Evolutionary conservation across 2,113 vertebrate species (phyloP), one percentile per base, ranked within the genome.

Genomic region (Xenopus tropicalis): DNA sequence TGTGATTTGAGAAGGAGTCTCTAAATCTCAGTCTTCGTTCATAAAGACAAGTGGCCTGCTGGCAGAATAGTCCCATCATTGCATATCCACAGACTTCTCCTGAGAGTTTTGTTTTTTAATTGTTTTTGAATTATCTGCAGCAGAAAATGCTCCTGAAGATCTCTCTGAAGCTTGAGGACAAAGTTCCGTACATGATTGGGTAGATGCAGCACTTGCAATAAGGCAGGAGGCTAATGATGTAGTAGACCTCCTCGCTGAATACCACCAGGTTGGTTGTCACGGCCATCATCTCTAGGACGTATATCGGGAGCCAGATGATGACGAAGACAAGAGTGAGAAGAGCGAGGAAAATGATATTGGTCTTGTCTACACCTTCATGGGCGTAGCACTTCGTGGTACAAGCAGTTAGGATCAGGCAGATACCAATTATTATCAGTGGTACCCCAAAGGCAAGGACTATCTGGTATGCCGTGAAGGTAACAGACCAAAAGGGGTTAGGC

Each of bases 181-280:
- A 11, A n/a, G 63, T 43, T 25, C 44, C 73, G 25, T 76, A 76
- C 23, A 76, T 9, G 21, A 69, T 14, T 8, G 73, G 73, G n/a
- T 76, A 76, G 59, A 76, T 11, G 10, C 66, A 76, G n/a, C 66
- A 69, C 54, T 76, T 76, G 46, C 69, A 8, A 37, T 76, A 76
- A 44, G 73, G 73, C 19, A 76, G 24, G n/a, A 76, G 29, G 58
- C 57, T 43, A 29, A 75, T 23, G 14, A 62, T 2, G 16, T 76
- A 76, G 20, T 76, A 76, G 17, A 3, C 17, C 0, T 3, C 23
- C 14, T 52, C 46, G 22, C 21, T 54, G 6, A 61, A n/a, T 13
- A 16, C 20, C 12, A 19, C 1, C n/a, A 54, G 6, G 1, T 13
- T 13, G 17, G 17, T 14, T 5, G 19, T 9, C 21, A 20, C 44